Base-by-base conservation (phyloP, 2,797 vertebrate species). In the Acanthurus tractus region DNA sequence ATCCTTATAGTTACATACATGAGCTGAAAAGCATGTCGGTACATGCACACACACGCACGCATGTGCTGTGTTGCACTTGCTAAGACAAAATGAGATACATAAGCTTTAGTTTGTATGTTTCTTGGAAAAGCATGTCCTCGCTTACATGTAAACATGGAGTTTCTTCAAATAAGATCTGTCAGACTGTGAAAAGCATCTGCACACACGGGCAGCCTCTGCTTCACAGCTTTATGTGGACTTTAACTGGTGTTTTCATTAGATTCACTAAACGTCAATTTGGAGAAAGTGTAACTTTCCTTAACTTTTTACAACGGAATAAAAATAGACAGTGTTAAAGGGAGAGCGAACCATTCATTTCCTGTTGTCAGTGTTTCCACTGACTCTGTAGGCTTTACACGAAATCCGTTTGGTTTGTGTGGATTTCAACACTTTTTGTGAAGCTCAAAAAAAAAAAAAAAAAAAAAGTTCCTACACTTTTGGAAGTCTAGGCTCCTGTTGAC, bases 1-100 rank as follows among this genome's bases (percentile, higher is more conserved):
- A 80, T 82, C 75, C 76, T 74, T 79, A 63, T 74, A 90, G 88
- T 88, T 79, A 83, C 67, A 81, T 79, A 74, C 71, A 79, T 6
- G 10, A 56, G 54, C 70, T 23, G 65, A 29, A 52, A 1, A 14
- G 63, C n/a, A 22, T 3, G 17, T 45, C 69, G 8, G 18, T 14
- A 61, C 25, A 59, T n/a, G 81, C 56, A 76, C 13, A 34, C 23
- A 49, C 12, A 52, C 34, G 49, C 25, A 22, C 23, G 38, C 36
- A 74, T 17, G 29, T 34, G 25, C 25, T 29, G 14, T 38, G 36
- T n/a, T 10, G 10, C 2, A 29, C n/a, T 34, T 66, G 34, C 63
- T 59, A 55, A 61, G 44, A 18, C 15, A 22, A 45, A 55, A 61
- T 6, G 25, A 44, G 65, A 57, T 22, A 15, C 78, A 59, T 29